Evolutionary conservation across 35 echinoderm and acorn worm genomes (phyloP), one percentile per base, ranked within the genome.

Genomic region (Strongylocentrotus purpuratus): DNA sequence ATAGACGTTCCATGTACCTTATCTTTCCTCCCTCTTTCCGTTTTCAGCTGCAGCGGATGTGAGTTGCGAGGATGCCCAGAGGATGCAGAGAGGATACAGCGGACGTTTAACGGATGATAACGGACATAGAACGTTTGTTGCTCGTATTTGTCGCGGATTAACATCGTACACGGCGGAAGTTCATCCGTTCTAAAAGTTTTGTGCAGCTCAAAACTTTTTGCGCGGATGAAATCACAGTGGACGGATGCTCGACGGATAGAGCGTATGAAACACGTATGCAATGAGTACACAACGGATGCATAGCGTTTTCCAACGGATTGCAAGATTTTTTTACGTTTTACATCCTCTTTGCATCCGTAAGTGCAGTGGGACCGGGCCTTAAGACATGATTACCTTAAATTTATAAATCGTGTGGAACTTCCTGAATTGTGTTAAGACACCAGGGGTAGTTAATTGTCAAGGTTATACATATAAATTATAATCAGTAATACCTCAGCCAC

Each of bases 191-290:
- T 41, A 41, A n/a, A n/a, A 88, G 86, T 88, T 88, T 88, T 88
- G 41, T 33, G 86, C 86, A 88, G 86, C 86, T 88, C 41, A 88
- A 88, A 88, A 88, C 86, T 88, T 88, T 88, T 88, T 88, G 86
- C 86, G 86, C 86, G 86, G 86, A 31, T 88, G 86, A 88, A 88
- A 88, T 88, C 86, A 88, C 86, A 88, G 86, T 88, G 86, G 86
- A 88, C 86, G 86, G 86, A 88, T 88, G 86, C 86, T 88, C 86
- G 86, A 88, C n/a, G 86, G 86, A 88, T 88, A 88, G 86, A 88
- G 41, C 86, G 86, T 88, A 88, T 88, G 86, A 88, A 88, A 33
- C 86, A 88, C 86, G 86, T 88, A 88, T 88, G 86, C 86, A 45
- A 88, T 88, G 28, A 88, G 86, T 88, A 88, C 86, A 88, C 86